Evolutionary conservation across 2,113 vertebrate genomes (phyloP), one percentile per base, ranked within the genome.

Genomic region (Sander lucioperca): DNA sequence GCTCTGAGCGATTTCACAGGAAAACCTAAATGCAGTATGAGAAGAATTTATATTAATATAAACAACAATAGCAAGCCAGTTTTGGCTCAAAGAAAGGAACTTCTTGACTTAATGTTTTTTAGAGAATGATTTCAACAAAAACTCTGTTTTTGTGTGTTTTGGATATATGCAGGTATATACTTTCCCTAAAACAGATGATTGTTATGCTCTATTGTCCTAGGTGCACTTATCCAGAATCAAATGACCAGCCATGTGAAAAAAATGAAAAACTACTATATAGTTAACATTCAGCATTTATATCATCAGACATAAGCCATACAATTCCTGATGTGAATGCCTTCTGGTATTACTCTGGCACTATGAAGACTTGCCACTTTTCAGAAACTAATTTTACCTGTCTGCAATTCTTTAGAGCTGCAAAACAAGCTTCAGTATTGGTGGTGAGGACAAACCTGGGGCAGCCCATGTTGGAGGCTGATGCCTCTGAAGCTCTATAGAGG

Each of bases 391-490:
- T 77, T 27, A 12, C 2, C 43, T 16, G n/a, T 25, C 27, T 53
- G 16, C 6, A 84, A 53, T 79, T 76, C 73, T 30, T 58, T n/a
- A 51, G 30, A 56, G 33, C 11, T 6, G 15, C 12, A 62, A 12
- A 43, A 59, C 58, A 25, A 76, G 18, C 57, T 54, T 51, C 12
- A 48, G 30, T 13, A 11, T 0, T 0, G 0, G 27, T 30, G 48
- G 54, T 56, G 39, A 25, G 27, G 15, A 30, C 1, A 15, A 82
- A 77, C 47, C 25, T 12, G 2, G 7, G 61, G 86, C 33, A 2
- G 43, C 4, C 2, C 1, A 25, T 36, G 19, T 43, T 74, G 25
- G n/a, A 63, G 54, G 43, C 16, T 7, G 68, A 2, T 62, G 30
- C 30, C 54, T 53, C 23, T 59, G 27, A 77, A 54, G 30, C 13